Conservation (phyloP, 2,797 vertebrate genomes). For the Hydrophis major region DNA sequence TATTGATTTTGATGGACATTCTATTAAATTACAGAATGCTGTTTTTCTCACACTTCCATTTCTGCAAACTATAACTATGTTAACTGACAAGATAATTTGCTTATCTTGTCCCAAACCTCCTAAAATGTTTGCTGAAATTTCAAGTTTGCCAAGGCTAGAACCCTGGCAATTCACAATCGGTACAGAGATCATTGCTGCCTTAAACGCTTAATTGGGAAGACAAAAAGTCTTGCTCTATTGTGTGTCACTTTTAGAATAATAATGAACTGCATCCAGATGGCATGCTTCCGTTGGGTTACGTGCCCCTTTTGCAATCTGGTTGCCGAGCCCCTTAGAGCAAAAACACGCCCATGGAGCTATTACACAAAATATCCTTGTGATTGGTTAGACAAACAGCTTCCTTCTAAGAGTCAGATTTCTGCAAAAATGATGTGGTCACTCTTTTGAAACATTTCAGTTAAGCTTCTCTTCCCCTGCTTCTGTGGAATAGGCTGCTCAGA, state of each 20-base stretch:
- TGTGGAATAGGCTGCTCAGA: background rate
- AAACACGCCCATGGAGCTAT: background rate
- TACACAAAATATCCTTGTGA: background rate
- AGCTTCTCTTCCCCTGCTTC: background rate
- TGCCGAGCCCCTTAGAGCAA: background rate
- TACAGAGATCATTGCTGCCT: background rate
- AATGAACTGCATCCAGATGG: slow-evolving; percentile 9
- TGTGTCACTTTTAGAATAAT: slow-evolving; percentile 1
- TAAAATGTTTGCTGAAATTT: background rate
- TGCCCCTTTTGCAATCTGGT: background rate
- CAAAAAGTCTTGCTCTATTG: background rate
- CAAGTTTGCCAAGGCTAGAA: background rate
- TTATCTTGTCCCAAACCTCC: background rate
- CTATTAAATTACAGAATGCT: background rate
- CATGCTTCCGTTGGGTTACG: background rate
- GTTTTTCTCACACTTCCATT: background rate
- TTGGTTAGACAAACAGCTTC: background rate
- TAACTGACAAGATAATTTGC: background rate
- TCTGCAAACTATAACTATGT: background rate
- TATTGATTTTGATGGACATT: background rate
- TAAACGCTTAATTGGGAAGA: background rate
- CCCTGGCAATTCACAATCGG: background rate
- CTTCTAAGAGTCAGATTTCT: background rate
- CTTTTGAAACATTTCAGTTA: background rate
- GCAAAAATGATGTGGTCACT: background rate